Evolutionary conservation across 1,140 invertebrate genomes (phyloP).

Genomic region (Drosophila bocki): DNA sequence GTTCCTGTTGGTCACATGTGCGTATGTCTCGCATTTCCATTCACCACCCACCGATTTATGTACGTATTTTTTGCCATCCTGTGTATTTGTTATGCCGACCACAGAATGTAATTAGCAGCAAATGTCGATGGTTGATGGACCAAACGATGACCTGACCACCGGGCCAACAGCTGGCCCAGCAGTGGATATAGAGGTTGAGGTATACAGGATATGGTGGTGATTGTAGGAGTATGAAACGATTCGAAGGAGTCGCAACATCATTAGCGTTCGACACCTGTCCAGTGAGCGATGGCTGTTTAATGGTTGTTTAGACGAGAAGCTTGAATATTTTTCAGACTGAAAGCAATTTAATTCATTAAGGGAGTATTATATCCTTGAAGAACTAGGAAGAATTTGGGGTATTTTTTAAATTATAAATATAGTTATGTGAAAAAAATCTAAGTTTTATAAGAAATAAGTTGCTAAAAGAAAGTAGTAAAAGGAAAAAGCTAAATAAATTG

Average conservation of each 20-base stretch:
- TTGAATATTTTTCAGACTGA: neutral
- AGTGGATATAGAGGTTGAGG: neutral
- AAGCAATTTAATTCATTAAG: neutral
- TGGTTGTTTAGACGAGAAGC: neutral
- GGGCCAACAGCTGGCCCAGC: constrained; percentile 27
- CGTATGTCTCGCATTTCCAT: constrained; percentile 37
- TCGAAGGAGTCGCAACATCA: constrained; percentile 23
- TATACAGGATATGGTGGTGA: neutral
- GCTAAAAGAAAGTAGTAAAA: neutral
- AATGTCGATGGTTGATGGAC: constrained; percentile 64
- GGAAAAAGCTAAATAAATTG: too few species aligned
- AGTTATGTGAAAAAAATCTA: too few species aligned
- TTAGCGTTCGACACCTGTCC: constrained; percentile 40
- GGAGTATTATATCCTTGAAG: too few species aligned
- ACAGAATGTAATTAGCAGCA: constrained; percentile 83
- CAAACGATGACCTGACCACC: constrained; percentile 20
- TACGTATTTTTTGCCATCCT: constrained; percentile 4
- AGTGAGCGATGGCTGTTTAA: constrained; percentile 33
- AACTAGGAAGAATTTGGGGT: neutral
- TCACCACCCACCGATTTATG: constrained; percentile 14
- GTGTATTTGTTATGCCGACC: constrained; percentile 79
- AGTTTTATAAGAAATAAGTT: neutral
- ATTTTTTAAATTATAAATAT: neutral
- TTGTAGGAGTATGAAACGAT: neutral
- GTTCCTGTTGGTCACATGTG: constrained; percentile 52